These are phyloP conservation scores for Vulpes vulpes DNA, from an alignment of 2,113 vertebrate species.

Conservation along the genomic window DNA sequence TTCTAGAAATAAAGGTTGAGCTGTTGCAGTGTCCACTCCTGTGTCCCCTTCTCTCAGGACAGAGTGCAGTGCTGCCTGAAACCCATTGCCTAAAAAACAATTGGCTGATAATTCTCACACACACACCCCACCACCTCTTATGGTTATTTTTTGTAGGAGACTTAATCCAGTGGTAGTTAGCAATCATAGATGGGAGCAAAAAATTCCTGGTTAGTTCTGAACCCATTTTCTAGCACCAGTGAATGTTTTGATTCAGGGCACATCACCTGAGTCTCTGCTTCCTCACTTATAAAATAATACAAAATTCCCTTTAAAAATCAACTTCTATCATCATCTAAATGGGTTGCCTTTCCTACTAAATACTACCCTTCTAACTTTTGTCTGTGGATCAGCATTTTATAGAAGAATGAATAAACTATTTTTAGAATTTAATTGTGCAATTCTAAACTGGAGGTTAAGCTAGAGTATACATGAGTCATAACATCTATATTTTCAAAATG, in stretches of 20 bases:
- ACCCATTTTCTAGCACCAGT: neutral
- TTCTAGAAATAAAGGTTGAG: neutral
- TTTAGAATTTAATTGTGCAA: constrained; percentile 51
- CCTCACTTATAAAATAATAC: neutral
- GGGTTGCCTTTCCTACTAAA: neutral
- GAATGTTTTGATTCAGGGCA: neutral
- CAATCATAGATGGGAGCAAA: neutral
- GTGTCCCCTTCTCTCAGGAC: neutral
- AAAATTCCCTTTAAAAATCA: neutral
- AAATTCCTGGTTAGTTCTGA: neutral
- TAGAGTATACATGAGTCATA: constrained; percentile 44
- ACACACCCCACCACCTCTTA: neutral
- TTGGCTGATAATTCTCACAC: neutral
- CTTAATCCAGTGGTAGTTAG: neutral
- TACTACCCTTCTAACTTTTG: neutral
- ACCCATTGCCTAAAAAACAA: neutral
- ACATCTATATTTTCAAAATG: constrained; percentile 61
- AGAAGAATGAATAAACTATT: constrained; percentile 42
- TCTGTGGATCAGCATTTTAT: neutral
- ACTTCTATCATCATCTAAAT: constrained; percentile 18
- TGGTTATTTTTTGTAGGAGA: neutral
- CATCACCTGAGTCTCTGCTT: neutral
- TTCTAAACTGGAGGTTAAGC: constrained; percentile 39
- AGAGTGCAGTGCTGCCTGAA: neutral
- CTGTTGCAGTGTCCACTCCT: neutral